These are phyloP conservation scores for Vulpes lagopus DNA, from an alignment of 2,113 vertebrate species.

Conservation along the genomic window DNA sequence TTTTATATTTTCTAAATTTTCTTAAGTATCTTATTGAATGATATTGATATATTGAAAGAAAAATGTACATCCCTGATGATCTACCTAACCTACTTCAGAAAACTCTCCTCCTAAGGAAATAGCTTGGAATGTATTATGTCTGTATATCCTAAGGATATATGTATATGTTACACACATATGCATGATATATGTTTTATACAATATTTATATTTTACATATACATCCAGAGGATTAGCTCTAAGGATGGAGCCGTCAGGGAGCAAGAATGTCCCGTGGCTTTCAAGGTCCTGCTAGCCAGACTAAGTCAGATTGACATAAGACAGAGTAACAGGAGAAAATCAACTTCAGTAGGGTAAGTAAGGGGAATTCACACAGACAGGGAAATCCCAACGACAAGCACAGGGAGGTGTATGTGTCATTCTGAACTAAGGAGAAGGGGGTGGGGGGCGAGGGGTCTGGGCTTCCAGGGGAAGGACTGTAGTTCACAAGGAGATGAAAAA, in stretches of 20 bases:
- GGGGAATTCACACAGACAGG: background rate
- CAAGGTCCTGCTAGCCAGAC: background rate
- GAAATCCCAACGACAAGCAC: background rate
- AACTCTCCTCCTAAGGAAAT: background rate
- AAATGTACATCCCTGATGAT: background rate
- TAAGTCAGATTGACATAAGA: background rate
- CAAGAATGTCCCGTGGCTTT: background rate
- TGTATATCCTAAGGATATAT: background rate
- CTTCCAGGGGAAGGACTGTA: background rate
- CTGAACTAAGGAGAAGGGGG: background rate
- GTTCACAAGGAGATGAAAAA: background rate
- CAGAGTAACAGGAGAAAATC: background rate
- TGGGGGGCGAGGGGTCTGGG: background rate
- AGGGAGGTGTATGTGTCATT: background rate
- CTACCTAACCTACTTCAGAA: background rate
- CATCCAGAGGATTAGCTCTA: background rate
- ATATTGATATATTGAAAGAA: background rate
- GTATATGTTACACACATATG: no score
- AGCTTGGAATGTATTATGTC: background rate
- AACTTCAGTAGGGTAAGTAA: background rate
- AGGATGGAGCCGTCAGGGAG: background rate
- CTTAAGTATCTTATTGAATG: background rate
- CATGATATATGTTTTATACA: background rate
- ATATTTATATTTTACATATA: background rate
- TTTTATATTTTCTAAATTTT: background rate